Conservation (phyloP, 2,888 invertebrate species). For the Drosophila kanekoi region DNA sequence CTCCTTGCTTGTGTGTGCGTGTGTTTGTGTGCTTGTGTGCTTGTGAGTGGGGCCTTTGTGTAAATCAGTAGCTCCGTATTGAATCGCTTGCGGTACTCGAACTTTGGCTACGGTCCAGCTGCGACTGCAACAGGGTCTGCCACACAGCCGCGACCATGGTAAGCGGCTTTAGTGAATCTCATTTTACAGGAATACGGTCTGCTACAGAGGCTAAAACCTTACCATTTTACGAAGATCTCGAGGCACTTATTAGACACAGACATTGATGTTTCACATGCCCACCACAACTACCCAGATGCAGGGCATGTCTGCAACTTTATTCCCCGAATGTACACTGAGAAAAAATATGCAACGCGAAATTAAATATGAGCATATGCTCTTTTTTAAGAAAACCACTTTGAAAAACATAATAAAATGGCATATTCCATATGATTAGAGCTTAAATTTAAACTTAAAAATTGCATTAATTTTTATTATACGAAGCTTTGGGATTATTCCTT, state of each 20-base stretch:
- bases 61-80: slow-evolving; percentile 67
- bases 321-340: too few species aligned
- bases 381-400: too few species aligned
- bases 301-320: too few species aligned
- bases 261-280: not conserved
- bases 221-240: not conserved
- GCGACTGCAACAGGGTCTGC: slow-evolving; percentile 8
- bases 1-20: not conserved
- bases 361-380: too few species aligned
- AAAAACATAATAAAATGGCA: too few species aligned
- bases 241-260: not conserved
- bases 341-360: too few species aligned
- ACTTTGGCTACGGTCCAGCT: slow-evolving; percentile 46
- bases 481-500: too few species aligned
- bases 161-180: slow-evolving; percentile 61
- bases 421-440: too few species aligned
- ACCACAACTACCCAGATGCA: too few species aligned
- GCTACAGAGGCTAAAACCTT: not conserved
- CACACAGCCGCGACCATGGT: slow-evolving; percentile 1
- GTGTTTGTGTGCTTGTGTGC: slow-evolving; percentile 7
- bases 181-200: slow-evolving; percentile 15
- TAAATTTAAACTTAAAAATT: too few species aligned
- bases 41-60: slow-evolving; percentile 36
- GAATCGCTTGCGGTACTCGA: slow-evolving; percentile 57
- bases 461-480: too few species aligned